Evolutionary conservation across 2,888 invertebrate species (phyloP).

Genomic region (Carpatolechia fugitivella): DNA sequence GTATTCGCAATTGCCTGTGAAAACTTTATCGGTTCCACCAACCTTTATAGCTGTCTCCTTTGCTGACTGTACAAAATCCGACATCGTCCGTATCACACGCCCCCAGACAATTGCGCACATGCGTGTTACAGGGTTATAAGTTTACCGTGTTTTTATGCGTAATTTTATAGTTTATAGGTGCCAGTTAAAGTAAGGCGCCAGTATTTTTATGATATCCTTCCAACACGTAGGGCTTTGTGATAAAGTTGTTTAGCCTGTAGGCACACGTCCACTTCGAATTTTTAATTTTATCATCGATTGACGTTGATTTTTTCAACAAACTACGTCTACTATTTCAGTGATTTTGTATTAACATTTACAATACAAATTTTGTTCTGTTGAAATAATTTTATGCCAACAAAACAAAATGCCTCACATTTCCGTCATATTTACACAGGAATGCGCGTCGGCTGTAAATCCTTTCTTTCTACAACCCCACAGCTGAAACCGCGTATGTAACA

Average conservation of each 20-base stretch:
- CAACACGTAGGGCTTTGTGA: neutral
- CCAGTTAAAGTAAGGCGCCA: conserved; percentile 5
- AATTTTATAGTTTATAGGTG: conserved; percentile 18
- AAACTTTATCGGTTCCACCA: no score
- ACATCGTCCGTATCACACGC: neutral
- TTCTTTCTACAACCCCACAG: neutral
- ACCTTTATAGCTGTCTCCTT: no score
- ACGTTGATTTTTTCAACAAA: no score
- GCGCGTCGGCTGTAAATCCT: neutral
- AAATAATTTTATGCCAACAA: no score
- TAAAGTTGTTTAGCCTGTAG: conserved; percentile 5
- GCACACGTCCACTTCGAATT: no score
- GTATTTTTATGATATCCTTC: conserved; percentile 2
- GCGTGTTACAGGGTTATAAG: conserved; percentile 29
- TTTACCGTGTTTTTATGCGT: conserved; percentile 29
- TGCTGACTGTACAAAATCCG: neutral
- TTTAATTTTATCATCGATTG: neutral
- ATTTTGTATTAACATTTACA: no score
- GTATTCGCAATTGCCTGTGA: no score
- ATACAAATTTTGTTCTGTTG: no score
- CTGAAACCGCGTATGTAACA: neutral
- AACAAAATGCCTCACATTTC: neutral
- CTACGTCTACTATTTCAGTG: no score
- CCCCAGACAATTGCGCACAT: conserved; percentile 28
- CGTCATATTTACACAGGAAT: neutral